Base-by-base conservation (phyloP, 2,113 vertebrate species). In the Centropus bengalensis region DNA sequence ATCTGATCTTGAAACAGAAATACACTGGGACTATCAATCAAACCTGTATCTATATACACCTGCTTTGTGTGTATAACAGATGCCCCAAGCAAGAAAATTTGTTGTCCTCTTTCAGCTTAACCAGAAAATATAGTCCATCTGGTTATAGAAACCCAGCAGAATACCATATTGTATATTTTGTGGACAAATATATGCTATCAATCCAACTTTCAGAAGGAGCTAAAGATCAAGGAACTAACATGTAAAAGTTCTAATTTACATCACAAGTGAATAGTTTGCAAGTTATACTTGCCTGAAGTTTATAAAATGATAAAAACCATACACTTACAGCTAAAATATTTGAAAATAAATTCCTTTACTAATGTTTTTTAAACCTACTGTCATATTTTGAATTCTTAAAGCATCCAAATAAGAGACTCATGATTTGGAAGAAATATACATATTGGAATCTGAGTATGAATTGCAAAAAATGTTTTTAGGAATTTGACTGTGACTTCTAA, bases 141-240 rank as follows among this genome's bases (percentile, higher is more conserved):
- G 8, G 30, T 56, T 84, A 10, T 49, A 71, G 76, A 90, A 55
- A 4, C 2, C 2, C 28, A 58, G 6, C 16, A 63, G 6, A 73
- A 49, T 45, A 42, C 5, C 7, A 6, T 24, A 64, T 3, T 3
- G 0, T 27, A 2, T 36, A 55, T 77, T 85, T 76, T 12, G 73
- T 3, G 1, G 28, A 7, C 60, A 66, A 69, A 64, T 17, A 40
- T 3, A 5, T 38, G 10, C 3, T 0, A 0, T 22, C 36, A 3
- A 59, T 40, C 68, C 17, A 55, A 55, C 27, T 76, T 86, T 75
- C 42, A 9, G 62, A 52, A 81, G 27, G 21, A 55, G 16, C 9
- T 45, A 47, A 63, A 71, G 4, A 42, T 44, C 32, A 54, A 85
- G 12, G 10, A 71, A 68, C 30, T n/a, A 36, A 2, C 14, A 63